These are phyloP conservation scores for Gymnocypris eckloni DNA, from an alignment of 2,797 vertebrate genomes.

Conservation along the genomic window DNA sequence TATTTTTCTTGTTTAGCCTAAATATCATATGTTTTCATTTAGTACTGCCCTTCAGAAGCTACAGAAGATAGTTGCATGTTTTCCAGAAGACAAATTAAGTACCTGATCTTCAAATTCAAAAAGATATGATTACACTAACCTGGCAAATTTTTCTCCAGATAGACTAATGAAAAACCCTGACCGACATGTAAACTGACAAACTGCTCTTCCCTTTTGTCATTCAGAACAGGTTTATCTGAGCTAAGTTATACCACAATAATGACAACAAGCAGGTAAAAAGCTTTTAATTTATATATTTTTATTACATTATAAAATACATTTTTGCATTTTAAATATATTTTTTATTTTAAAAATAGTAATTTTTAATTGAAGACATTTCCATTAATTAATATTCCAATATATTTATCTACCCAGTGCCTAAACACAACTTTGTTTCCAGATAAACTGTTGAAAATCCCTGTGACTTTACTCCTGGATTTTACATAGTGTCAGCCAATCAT, in stretches of 20 bases:
- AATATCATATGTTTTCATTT: too few species aligned
- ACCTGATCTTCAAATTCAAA: too few species aligned
- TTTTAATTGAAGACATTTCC: background rate
- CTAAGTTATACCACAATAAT: background rate
- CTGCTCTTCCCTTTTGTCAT: too few species aligned
- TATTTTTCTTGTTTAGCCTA: too few species aligned
- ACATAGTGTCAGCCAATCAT: background rate
- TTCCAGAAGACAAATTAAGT: too few species aligned
- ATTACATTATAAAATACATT: background rate
- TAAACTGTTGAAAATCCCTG: background rate
- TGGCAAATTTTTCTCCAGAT: background rate
- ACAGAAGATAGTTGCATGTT: too few species aligned
- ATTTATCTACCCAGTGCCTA: background rate
- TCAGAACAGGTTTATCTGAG: background rate
- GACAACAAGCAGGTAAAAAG: background rate
- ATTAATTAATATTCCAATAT: constrained; percentile 1
- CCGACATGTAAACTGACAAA: too few species aligned
- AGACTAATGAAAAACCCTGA: background rate
- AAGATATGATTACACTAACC: too few species aligned
- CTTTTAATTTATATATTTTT: background rate
- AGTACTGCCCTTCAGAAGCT: too few species aligned
- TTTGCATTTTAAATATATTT: background rate
- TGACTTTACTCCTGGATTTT: background rate
- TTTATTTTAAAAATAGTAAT: background rate
- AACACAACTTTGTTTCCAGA: constrained; percentile 20